These are phyloP conservation scores for Proisotoma minuta DNA, from an alignment of 2,888 invertebrate species.

Conservation along the genomic window DNA sequence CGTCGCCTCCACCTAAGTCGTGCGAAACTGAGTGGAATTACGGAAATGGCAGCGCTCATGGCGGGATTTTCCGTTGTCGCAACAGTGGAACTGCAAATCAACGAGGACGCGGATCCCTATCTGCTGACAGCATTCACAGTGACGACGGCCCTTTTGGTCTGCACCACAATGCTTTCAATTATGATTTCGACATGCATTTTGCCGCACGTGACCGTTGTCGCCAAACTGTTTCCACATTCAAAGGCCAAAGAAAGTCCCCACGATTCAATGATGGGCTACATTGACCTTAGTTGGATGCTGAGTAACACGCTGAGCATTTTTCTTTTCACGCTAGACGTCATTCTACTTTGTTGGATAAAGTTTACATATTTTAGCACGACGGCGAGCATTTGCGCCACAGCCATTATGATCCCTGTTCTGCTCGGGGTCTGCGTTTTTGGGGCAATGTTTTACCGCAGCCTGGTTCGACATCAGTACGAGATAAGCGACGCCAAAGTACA, in stretches of 20 bases:
- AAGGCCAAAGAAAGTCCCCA: slow-evolving; percentile 41
- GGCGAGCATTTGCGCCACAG: slow-evolving; percentile 28
- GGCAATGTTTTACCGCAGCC: slow-evolving; percentile 39
- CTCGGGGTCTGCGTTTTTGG: slow-evolving; percentile 40
- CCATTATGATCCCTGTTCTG: slow-evolving; percentile 40
- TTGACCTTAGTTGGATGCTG: slow-evolving; percentile 44
- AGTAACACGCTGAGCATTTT: slow-evolving; percentile 43
- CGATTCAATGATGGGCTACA: slow-evolving; percentile 41
- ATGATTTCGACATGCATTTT: slow-evolving; percentile 46
- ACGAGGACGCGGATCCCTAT: slow-evolving; percentile 44
- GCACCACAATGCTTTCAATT: slow-evolving; percentile 34
- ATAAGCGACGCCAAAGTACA: slow-evolving; percentile 38
- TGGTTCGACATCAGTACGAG: slow-evolving; percentile 40
- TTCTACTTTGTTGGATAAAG: slow-evolving; percentile 45
- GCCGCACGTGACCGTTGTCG: slow-evolving; percentile 42
- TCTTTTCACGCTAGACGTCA: slow-evolving; percentile 44
- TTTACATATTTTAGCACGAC: slow-evolving; percentile 43
- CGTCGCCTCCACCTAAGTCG: slow-evolving; percentile 36
- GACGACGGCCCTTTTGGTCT: slow-evolving; percentile 30
- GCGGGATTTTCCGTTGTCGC: slow-evolving; percentile 43
- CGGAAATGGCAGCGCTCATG: slow-evolving; percentile 32
- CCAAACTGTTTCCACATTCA: slow-evolving; percentile 29
- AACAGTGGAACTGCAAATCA: slow-evolving; percentile 46
- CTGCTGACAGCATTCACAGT: slow-evolving; percentile 44
- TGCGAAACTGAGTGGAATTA: slow-evolving; percentile 37